phyloP scores from a whole-genome alignment of 2,113 vertebrate species.

The Elaphurus davidianus region DNA sequence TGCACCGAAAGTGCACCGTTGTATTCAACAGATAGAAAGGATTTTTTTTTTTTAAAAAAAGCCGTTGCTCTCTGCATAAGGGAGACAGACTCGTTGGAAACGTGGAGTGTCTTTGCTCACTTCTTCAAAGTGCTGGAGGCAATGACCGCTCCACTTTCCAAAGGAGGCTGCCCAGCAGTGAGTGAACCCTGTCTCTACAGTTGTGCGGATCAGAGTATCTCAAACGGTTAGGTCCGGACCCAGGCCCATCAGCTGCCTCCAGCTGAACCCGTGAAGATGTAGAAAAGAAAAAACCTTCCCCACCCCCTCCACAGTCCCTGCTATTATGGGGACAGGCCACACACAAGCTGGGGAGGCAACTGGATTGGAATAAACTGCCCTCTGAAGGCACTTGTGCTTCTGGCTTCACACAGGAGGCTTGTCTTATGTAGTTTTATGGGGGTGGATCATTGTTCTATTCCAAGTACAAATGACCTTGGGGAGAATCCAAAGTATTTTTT shows the following conservation, averaged over 20 bases:
- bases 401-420: constrained; percentile 73
- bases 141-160: constrained; percentile 30
- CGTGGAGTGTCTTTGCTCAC: constrained; percentile 21
- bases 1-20: constrained; percentile 59
- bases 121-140: constrained; percentile 52
- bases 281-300: constrained; percentile 38
- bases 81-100: constrained; percentile 26
- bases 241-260: constrained; percentile 61
- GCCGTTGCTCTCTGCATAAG: constrained; percentile 19
- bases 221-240: constrained; percentile 52
- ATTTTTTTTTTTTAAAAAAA: constrained; percentile 51
- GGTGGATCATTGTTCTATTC: constrained; percentile 12
- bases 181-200: constrained; percentile 49
- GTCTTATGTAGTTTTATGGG: constrained; percentile 1
- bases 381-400: constrained; percentile 86
- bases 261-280: constrained; percentile 53
- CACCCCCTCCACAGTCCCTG: not conserved
- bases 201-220: constrained; percentile 60
- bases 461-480: constrained; percentile 67
- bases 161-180: constrained; percentile 49
- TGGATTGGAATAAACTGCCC: constrained; percentile 67
- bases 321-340: constrained; percentile 43
- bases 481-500: constrained; percentile 64
- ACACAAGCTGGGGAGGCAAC: constrained; percentile 63
- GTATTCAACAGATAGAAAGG: constrained; percentile 66